Percentiles rank a stretch among this genome's conserved stretches.
phyloP scores from a whole-genome alignment of 2,113 vertebrate species.

The Chionomys nivalis region DNA sequence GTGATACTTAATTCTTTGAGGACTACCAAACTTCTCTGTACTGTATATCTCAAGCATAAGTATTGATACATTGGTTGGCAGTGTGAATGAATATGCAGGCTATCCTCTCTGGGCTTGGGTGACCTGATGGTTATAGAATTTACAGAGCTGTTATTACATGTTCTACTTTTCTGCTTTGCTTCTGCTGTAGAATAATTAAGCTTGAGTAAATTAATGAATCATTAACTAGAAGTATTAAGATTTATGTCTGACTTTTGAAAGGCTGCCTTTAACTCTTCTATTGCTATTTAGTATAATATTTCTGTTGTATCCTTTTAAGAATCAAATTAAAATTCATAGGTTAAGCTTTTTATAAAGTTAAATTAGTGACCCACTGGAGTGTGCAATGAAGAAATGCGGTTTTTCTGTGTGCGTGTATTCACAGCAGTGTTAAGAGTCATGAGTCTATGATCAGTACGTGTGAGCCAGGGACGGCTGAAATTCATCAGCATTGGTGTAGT shows the following conservation, averaged over 20 bases:
- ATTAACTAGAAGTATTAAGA: slow-evolving; percentile 18
- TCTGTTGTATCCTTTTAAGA: slow-evolving; percentile 13
- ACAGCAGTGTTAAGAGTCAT: not conserved
- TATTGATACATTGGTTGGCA: not conserved
- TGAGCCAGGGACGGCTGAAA: not conserved
- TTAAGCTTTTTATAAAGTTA: not conserved
- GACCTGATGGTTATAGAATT: not conserved
- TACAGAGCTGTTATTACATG: not conserved
- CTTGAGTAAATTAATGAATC: slow-evolving; percentile 8
- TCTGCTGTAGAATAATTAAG: not conserved
- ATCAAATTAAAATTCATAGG: slow-evolving; percentile 26
- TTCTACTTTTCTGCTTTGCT: not conserved
- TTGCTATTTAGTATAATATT: slow-evolving; percentile 2
- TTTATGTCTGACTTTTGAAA: slow-evolving; percentile 10
- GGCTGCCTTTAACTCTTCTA: not conserved
- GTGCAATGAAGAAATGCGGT: not conserved
- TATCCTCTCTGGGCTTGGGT: not conserved
- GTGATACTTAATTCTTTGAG: slow-evolving; percentile 36
- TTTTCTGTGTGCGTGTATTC: not conserved
- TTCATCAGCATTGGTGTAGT: not conserved
- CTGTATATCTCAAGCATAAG: not conserved
- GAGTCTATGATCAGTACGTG: not conserved
- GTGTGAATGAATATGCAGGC: not conserved
- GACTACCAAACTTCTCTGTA: not conserved
- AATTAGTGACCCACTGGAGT: slow-evolving; percentile 8